Base-by-base conservation (phyloP, 2,888 invertebrate species). In the Alitta virens region DNA sequence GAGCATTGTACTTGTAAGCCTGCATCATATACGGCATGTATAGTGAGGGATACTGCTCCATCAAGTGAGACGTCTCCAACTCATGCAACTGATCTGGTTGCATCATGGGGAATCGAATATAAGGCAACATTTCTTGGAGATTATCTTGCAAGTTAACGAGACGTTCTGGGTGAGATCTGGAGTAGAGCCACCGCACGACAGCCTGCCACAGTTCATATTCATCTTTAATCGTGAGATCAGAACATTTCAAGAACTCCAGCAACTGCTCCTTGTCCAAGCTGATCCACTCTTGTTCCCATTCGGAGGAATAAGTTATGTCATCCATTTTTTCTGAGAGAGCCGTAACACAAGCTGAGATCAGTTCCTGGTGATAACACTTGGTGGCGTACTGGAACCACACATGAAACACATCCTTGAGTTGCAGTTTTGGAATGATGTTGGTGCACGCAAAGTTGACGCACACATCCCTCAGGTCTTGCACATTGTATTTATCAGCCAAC, bases 51-150 rank as follows among this genome's bases (percentile, higher is more conserved):
- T 79, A 73, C 52, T 74, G 88, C 73, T 89, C 89, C 1, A 91
- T 89, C 5, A 96, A 83, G 0, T 92, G 90, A 18, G 88, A 89
- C 16, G 91, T 84, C 57, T 96, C 84, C 33, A 97, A 81, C 75
- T 91, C 90, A 0, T 92, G 91, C 68, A 97, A 80, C 79, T 97
- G 92, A 59, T 90, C 86, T 0, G 94, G 91, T 23, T 91, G 89
- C 92, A 97, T 96, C 93, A 95, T 95, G 1, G 95, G 92, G 83
- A 96, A 97, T 71, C 91, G 85, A 66, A 93, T 87, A 68, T 90
- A 89, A 0, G 88, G 85, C 85, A 94, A 90, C 81, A 68, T 88
- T 63, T 9, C 64, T 67, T 0, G 53, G 56, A 67, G 83, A 80
- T 68, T 86, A 67, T 66, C 72, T 65, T 51, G 56, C 26, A 59